Base-by-base conservation (phyloP, 1,140 invertebrate genomes). In the Sminthurides bifidus region DNA sequence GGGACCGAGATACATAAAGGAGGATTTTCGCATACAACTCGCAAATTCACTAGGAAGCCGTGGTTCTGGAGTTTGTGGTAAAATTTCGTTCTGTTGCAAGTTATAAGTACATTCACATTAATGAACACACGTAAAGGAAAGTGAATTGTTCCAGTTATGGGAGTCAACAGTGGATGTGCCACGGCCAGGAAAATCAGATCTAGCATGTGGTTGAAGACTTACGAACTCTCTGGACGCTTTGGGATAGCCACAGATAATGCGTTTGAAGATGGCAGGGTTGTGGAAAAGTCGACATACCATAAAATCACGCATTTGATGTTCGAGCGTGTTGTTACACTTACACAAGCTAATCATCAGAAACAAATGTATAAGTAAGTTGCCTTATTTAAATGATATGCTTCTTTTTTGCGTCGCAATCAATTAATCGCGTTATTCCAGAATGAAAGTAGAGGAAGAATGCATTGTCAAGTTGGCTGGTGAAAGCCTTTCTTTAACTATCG, bases 261-360 rank as follows among this genome's bases (percentile, higher is more conserved):
- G 66, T 84, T 81, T 65, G 75, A 76, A 59, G 78, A 79, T 67
- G 87, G 88, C 10, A 80, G 74, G 70, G 74, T 88, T 30, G 67
- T 83, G 1, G 82, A 85, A 67, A 80, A 80, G 65, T 73, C 84
- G 3, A 82, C 80, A 15, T 91, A 76, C 68, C 71, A 74, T 38
- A 81, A 85, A 71, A 72, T 93, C 0, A 80, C 68, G 26, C 71
- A 77, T 54, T 69, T 68, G 26, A 75, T 78, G 54, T 72, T 93
- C 10, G 84, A 91, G 63, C 75, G 73, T 59, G 66, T 89, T 10
- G 74, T 89, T 31, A 75, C 83, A 6, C 74, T 81, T 3, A 80
- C 87, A 68, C 86, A 92, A 71, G 79, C 85, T 10, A 77, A 81
- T 24, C 85, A 92, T 71, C 87, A 90, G 69, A 79, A 76, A 60